Conservation (phyloP, 2,113 vertebrate genomes). For the Gorilla gorilla region DNA sequence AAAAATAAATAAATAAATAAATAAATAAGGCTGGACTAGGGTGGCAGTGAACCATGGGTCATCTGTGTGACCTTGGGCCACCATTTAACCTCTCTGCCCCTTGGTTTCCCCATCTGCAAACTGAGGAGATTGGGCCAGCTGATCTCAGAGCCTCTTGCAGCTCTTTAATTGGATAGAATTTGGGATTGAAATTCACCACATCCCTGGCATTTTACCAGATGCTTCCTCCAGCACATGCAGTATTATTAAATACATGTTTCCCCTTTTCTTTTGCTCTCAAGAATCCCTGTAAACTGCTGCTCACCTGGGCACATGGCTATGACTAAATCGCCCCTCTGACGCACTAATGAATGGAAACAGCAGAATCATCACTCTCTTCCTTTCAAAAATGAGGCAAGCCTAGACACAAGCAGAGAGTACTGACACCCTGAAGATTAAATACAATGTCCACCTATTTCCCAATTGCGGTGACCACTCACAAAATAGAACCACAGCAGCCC, state of each 20-base stretch:
- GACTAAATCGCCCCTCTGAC: background rate
- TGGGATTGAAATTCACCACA: background rate
- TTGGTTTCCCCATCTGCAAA: background rate
- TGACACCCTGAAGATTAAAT: too few relatives aligned
- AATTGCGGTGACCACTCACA: too few relatives aligned
- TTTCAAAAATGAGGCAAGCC: background rate
- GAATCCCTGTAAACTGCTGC: background rate
- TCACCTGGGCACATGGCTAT: background rate
- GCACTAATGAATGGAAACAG: background rate
- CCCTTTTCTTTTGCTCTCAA: too few relatives aligned
- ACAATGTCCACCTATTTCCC: background rate
- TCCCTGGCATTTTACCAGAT: background rate
- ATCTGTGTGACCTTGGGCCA: fast-evolving
- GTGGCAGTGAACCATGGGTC: fast-evolving
- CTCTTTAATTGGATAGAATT: background rate
- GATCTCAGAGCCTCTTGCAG: background rate
- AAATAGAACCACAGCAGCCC: background rate
- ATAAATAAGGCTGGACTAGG: background rate
- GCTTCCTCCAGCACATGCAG: background rate
- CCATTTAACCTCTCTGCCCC: background rate
- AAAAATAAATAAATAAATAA: too few relatives aligned
- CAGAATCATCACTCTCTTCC: background rate
- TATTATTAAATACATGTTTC: background rate
- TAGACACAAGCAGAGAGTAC: too few relatives aligned
- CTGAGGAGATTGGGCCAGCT: background rate